Base-by-base conservation (phyloP, 1,140 invertebrate genomes). In the Luehdorfia chinensis region DNA sequence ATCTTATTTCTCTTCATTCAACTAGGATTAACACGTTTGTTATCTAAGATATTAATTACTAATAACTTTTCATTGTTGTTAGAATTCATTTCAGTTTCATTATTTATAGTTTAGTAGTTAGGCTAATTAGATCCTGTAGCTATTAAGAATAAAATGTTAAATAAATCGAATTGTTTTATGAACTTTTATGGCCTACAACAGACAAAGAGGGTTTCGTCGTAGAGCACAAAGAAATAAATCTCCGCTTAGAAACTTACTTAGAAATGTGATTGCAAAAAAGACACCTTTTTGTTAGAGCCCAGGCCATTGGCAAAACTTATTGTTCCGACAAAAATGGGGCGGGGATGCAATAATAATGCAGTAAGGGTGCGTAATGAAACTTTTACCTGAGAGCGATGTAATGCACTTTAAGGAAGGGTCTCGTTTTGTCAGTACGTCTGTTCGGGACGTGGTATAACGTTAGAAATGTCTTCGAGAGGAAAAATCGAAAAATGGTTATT, bases 351-450 rank as follows among this genome's bases (percentile, higher is more conserved):
- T 71, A 69, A 66, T 66, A 58, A 74, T 69, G 60, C 64, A 77
- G 57, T 72, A 70, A 74, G 78, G 78, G 78, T 72, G 69, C 67
- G 52, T 58, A 84, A 80, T 80, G 65, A 58, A 76, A 75, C 62
- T 76, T 79, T 78, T 84, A 84, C 76, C 79, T 84, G 79, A 58
- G 48, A 28, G 32, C 41, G 47, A 56, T 51, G 59, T 59, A 69
- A 61, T 63, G 52, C 57, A 61, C 36, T 49, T 55, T 33, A 14
- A 18, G 45, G 37, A 32, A 43, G 53, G 51, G 55, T 16, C 43
- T 58, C 25, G 45, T 64, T 28, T 41, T 41, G 36, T 46, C 31
- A 36, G 32, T 44, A 45, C 43, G 43, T 28, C n/a, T 41, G 43
- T 36, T 46, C 31, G 41, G 32, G 44, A 45, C 43, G 43, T 28